Conservation (phyloP, 2,113 vertebrate genomes). For the Acinonyx jubatus region DNA sequence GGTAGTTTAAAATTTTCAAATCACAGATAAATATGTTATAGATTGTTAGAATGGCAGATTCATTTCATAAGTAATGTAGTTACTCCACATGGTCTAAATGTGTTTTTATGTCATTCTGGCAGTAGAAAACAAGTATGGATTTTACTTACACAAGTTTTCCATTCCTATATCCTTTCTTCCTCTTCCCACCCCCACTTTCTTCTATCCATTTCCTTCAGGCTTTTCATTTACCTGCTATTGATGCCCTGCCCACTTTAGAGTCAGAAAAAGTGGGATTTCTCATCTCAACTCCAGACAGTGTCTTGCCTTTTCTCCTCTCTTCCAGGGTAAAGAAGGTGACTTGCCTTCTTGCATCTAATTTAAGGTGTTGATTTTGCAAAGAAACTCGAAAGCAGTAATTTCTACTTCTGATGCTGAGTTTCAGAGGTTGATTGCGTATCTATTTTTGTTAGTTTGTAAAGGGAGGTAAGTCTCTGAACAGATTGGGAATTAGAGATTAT, state of each 20-base stretch:
- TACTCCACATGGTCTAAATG: neutral
- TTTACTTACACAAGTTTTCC: neutral
- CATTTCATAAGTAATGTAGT: neutral
- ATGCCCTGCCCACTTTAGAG: neutral
- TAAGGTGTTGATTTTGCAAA: constrained; percentile 38
- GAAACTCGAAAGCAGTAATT: neutral
- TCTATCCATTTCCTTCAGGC: neutral
- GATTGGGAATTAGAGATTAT: constrained; percentile 34
- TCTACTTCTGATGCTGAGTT: constrained; percentile 7
- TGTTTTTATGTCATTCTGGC: neutral
- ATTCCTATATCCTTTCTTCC: neutral
- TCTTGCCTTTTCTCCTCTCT: neutral
- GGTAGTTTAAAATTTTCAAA: neutral
- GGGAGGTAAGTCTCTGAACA: constrained; percentile 54
- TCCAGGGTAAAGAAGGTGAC: neutral
- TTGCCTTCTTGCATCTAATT: neutral
- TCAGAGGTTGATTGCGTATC: neutral
- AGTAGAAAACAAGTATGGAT: neutral
- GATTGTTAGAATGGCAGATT: neutral
- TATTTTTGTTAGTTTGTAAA: constrained; percentile 60
- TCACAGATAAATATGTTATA: neutral
- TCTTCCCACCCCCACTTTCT: neutral
- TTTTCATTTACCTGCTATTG: neutral
- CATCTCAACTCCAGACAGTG: neutral
- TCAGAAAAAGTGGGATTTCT: neutral